phyloP scores from a whole-genome alignment of 2,888 invertebrate genomes.

The Synanthedon myopaeformis region DNA sequence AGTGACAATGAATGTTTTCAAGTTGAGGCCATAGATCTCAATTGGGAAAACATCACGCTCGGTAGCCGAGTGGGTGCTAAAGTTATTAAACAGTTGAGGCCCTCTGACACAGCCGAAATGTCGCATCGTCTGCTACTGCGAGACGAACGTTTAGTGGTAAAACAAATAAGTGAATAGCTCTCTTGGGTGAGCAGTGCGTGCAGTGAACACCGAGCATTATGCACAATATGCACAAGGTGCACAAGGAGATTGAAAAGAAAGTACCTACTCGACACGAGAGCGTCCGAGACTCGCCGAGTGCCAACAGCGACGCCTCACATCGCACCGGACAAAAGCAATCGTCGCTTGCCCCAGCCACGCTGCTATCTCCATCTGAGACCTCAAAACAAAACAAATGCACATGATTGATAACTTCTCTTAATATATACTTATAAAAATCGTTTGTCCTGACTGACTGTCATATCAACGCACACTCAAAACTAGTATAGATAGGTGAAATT shows the following conservation, averaged over 20 bases:
- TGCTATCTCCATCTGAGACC: conserved; percentile 11
- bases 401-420: conserved; percentile 25
- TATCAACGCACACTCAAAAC: no score
- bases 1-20: conserved; percentile 9
- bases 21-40: conserved; percentile 3
- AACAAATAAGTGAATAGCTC: conserved; percentile 60
- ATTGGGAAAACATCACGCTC: conserved; percentile 30
- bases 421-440: not conserved
- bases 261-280: conserved; percentile 50
- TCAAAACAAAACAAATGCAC: conserved; percentile 36
- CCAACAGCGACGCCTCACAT: conserved; percentile 60
- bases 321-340: conserved; percentile 31
- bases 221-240: no score
- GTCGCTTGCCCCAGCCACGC: conserved; percentile 28
- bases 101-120: conserved; percentile 49
- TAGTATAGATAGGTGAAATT: no score
- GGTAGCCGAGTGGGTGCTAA: conserved; percentile 42
- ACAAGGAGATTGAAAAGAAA: conserved; percentile 65
- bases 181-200: conserved; percentile 47
- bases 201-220: conserved; percentile 57
- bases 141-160: conserved; percentile 51
- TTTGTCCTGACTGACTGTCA: no score
- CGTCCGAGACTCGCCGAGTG: conserved; percentile 56
- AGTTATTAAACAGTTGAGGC: conserved; percentile 32
- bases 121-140: conserved; percentile 23